Percentiles rank a stretch among this genome's conserved stretches.
Evolutionary conservation across 2,113 vertebrate genomes (phyloP).

Genomic region (Coracopsis vasa): DNA sequence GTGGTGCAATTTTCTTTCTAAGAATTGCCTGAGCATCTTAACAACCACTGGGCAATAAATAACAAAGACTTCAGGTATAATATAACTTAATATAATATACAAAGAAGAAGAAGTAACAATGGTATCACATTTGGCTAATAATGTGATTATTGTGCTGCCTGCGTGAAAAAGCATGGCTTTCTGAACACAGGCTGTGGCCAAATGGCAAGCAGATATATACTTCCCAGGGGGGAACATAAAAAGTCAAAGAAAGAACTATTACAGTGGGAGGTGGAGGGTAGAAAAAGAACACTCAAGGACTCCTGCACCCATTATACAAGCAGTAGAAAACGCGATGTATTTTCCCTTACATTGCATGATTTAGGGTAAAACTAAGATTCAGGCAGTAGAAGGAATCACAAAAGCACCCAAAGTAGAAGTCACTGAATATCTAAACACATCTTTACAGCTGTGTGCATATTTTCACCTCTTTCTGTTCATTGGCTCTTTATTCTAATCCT

Average conservation of each 20-base stretch:
- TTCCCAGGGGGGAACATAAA: not conserved
- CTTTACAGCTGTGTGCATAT: not conserved
- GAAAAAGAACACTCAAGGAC: not conserved
- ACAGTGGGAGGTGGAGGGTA: not conserved
- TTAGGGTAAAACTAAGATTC: not conserved
- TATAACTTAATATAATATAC: not conserved
- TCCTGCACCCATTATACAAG: not conserved
- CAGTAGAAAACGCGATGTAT: not conserved
- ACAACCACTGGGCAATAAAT: not conserved
- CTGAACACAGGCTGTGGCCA: not conserved
- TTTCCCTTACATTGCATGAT: not conserved
- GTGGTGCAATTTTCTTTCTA: not conserved
- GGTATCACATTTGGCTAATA: too few species aligned
- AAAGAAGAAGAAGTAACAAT: not conserved
- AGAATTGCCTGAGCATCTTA: not conserved
- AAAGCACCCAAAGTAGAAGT: not conserved
- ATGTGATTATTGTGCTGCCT: too few species aligned
- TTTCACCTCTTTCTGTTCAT: not conserved
- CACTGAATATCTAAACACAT: not conserved
- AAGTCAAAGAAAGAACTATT: not conserved
- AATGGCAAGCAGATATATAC: not conserved
- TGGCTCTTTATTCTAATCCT: not conserved
- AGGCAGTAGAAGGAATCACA: not conserved
- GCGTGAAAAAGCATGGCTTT: fast-evolving
- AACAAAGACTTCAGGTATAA: not conserved